These are phyloP conservation scores for Artibeus lituratus DNA, from an alignment of 2,797 vertebrate genomes.

Conservation along the genomic window DNA sequence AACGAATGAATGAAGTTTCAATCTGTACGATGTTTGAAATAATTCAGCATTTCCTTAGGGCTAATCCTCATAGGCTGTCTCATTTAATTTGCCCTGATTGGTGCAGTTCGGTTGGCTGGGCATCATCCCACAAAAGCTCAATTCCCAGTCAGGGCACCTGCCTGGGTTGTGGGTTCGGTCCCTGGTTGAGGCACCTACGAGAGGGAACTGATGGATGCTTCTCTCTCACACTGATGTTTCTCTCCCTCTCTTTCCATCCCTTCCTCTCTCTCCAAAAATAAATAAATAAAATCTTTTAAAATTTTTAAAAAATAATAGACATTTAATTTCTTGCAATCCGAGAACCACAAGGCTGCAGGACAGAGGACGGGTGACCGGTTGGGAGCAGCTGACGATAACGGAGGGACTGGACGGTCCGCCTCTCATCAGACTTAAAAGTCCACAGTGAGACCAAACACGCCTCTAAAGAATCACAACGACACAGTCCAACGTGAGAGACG, in stretches of 20 bases:
- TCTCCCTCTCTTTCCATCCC: neutral
- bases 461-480: neutral
- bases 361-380: neutral
- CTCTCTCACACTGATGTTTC: neutral
- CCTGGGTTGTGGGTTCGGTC: no score
- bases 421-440: neutral
- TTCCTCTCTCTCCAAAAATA: neutral
- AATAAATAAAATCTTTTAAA: neutral
- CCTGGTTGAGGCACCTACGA: no score
- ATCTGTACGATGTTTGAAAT: neutral
- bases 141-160: no score
- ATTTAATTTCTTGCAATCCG: neutral
- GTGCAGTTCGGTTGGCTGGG: neutral
- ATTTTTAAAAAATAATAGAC: neutral
- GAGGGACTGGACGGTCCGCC: neutral
- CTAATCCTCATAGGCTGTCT: neutral
- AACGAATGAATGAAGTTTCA: neutral
- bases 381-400: neutral
- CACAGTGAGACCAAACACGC: neutral
- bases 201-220: neutral
- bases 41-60: neutral
- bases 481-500: neutral
- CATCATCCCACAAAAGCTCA: no score
- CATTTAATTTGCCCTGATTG: neutral
- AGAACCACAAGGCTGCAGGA: neutral